phyloP scores from a whole-genome alignment of 1,140 invertebrate genomes.

The Oreohelix idahoensis region DNA sequence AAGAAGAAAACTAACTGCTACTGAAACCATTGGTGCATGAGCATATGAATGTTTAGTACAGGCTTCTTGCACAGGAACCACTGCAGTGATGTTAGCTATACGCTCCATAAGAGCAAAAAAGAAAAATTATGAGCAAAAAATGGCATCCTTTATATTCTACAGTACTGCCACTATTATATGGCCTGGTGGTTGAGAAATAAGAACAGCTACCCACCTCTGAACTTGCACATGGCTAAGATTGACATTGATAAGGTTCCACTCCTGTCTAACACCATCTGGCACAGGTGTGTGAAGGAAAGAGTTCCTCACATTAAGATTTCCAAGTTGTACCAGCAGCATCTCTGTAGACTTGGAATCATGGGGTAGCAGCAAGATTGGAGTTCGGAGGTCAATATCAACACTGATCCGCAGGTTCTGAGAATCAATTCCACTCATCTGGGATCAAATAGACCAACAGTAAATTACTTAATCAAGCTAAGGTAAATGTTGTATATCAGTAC shows the following conservation, averaged over 20 bases:
- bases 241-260: constrained; percentile 75
- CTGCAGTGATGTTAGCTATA: no score
- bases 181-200: no score
- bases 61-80: no score
- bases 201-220: constrained; percentile 72
- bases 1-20: no score
- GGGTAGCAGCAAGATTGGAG: constrained; percentile 83
- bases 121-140: no score
- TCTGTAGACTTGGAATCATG: constrained; percentile 86
- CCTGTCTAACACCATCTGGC: constrained; percentile 52
- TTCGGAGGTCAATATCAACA: constrained; percentile 82
- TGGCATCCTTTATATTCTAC: no score
- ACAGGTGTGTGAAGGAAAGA: constrained; percentile 78
- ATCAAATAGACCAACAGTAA: background rate
- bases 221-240: constrained; percentile 79
- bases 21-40: no score
- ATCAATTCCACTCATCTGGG: constrained; percentile 75
- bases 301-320: constrained; percentile 84
- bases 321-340: constrained; percentile 85
- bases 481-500: no score
- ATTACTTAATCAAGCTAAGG: no score
- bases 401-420: constrained; percentile 79
- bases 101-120: no score
- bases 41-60: no score
- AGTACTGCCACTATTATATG: no score